phyloP scores from a whole-genome alignment of 2,888 invertebrate species.

The Agrotis puta region DNA sequence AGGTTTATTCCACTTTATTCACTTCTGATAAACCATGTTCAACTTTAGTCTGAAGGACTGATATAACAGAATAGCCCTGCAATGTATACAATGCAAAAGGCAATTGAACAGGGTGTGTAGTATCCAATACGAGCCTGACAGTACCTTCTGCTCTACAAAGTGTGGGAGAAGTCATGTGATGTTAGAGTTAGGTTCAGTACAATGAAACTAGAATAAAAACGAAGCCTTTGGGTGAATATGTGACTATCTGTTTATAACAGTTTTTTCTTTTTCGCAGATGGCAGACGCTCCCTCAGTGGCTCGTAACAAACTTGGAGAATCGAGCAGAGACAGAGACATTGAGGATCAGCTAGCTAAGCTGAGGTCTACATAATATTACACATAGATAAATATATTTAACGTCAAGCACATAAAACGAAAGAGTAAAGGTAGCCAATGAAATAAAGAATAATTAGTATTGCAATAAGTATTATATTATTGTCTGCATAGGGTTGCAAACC shows the following conservation, averaged over 20 bases:
- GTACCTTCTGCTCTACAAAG: too few species aligned
- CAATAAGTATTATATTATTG: background rate
- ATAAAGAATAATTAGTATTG: too few species aligned
- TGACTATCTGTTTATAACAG: background rate
- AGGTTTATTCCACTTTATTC: too few species aligned
- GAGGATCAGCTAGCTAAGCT: constrained; percentile 93
- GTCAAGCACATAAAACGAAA: constrained; percentile 12
- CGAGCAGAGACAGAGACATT: constrained; percentile 92
- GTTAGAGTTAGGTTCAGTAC: too few species aligned
- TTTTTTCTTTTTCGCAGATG: constrained; percentile 87
- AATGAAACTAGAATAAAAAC: background rate
- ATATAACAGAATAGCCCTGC: too few species aligned
- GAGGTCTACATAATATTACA: constrained; percentile 74
- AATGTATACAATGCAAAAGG: too few species aligned
- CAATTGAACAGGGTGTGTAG: too few species aligned
- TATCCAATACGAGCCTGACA: too few species aligned
- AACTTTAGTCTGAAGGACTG: too few species aligned
- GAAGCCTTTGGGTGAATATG: background rate
- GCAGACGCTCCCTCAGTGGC: constrained; percentile 92
- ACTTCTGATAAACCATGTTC: too few species aligned
- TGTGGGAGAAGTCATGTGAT: too few species aligned
- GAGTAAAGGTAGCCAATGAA: background rate
- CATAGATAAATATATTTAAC: constrained; percentile 19
- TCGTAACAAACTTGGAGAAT: constrained; percentile 90
- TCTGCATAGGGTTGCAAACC: background rate